phyloP scores from a whole-genome alignment of 2,797 vertebrate genomes.

The Trachurus trachurus region DNA sequence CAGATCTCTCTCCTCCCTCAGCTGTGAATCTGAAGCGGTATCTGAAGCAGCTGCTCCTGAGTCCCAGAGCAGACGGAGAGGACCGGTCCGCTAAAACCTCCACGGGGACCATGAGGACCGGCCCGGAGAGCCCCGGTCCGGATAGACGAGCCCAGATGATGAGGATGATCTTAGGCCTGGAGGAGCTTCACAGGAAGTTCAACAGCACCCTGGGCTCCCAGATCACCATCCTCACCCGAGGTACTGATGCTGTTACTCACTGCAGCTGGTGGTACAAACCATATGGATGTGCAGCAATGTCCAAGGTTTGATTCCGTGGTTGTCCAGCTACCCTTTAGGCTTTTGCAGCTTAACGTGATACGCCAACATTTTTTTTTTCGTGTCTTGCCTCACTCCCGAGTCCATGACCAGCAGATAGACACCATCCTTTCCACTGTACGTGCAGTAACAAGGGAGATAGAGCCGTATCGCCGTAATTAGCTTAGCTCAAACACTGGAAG shows the following conservation, averaged over 20 bases:
- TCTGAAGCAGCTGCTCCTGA: conserved; percentile 52
- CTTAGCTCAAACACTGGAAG: too few relatives aligned
- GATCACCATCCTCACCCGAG: conserved; percentile 76
- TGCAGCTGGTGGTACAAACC: too few relatives aligned
- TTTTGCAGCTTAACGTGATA: too few relatives aligned
- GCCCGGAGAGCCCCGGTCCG: background rate
- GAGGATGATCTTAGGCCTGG: conserved; percentile 81
- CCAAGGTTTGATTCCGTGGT: too few relatives aligned
- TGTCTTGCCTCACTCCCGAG: too few relatives aligned
- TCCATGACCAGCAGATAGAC: too few relatives aligned
- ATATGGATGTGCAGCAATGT: too few relatives aligned
- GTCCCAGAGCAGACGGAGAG: conserved; percentile 21
- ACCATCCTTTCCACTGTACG: too few relatives aligned
- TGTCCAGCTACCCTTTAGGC: too few relatives aligned
- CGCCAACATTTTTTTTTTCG: too few relatives aligned
- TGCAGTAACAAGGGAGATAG: too few relatives aligned
- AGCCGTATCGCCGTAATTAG: too few relatives aligned
- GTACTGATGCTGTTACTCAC: conserved; percentile 44
- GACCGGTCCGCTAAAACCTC: conserved; percentile 22
- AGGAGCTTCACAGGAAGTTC: conserved; percentile 76
- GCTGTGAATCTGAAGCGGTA: conserved; percentile 25
- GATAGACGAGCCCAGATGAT: conserved; percentile 74
- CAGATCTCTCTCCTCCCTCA: conserved; percentile 20
- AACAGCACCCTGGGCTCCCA: conserved; percentile 76
- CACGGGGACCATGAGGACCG: background rate